These are phyloP conservation scores for Tachina fera DNA, from an alignment of 2,888 invertebrate genomes.

Conservation along the genomic window DNA sequence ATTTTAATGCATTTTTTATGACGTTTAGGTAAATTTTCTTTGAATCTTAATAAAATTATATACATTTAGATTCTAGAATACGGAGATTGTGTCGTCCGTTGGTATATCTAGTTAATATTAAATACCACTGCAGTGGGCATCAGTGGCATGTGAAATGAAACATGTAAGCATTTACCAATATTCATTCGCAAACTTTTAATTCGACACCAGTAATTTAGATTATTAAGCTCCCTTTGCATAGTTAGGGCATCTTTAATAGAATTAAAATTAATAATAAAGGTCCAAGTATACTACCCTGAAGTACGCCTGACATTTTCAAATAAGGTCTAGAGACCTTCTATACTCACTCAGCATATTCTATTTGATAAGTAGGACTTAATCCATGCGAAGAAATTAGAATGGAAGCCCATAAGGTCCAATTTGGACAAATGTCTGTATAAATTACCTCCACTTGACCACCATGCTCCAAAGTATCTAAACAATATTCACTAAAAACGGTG, in stretches of 20 bases:
- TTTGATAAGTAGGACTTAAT: not conserved
- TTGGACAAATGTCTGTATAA: not conserved
- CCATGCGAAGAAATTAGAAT: not conserved
- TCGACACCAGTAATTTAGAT: not conserved
- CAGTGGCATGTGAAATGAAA: not conserved
- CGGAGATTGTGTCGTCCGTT: too few species aligned
- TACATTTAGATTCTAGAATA: too few species aligned
- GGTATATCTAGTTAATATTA: too few species aligned
- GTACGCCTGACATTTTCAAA: not conserved
- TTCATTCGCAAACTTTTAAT: not conserved
- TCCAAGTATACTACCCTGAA: not conserved
- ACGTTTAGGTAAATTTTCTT: too few species aligned
- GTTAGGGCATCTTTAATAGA: not conserved
- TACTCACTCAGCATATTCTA: not conserved
- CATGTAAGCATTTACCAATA: not conserved
- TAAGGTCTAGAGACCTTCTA: not conserved
- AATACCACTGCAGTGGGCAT: not conserved
- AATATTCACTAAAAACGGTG: too few species aligned
- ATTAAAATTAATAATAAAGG: not conserved
- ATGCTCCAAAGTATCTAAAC: too few species aligned
- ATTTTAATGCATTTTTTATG: too few species aligned
- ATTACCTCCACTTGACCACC: not conserved
- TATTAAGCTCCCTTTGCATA: not conserved
- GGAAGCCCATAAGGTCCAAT: not conserved
- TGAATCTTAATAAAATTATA: too few species aligned